A percentile compares a stretch with the other conserved stretches of the same genome.
phyloP scores from a whole-genome alignment of 2,797 vertebrate genomes.

The Helicolenus hilgendorfi region DNA sequence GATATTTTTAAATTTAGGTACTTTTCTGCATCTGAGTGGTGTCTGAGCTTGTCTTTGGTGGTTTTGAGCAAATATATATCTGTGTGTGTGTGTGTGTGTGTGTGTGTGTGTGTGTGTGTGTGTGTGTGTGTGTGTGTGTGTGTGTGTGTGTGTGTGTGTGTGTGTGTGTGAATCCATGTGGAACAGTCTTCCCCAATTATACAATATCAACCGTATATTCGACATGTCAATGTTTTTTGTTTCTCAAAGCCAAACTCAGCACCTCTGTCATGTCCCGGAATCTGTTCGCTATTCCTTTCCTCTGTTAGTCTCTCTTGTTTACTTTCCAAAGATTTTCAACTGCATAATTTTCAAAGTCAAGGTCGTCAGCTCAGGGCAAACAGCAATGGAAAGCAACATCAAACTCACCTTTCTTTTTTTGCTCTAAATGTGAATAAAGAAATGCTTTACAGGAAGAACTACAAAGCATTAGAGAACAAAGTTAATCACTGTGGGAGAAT shows the following conservation, averaged over 20 bases:
- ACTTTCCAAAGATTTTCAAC: conserved; percentile 62
- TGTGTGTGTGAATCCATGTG: neutral
- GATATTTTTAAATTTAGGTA: conserved; percentile 15
- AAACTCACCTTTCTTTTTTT: conserved; percentile 62
- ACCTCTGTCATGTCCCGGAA: conserved; percentile 49
- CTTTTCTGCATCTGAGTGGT: neutral
- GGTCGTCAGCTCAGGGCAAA: conserved; percentile 64
- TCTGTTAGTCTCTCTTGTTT: conserved; percentile 60
- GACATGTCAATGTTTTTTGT: conserved; percentile 29
- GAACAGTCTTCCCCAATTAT: neutral
- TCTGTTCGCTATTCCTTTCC: conserved; percentile 40
- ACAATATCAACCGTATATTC: conserved; percentile 26
- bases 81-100: neutral
- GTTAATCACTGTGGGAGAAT: conserved; percentile 79
- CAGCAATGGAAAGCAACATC: conserved; percentile 57
- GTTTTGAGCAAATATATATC: neutral
- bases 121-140: neutral
- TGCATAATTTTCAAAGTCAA: conserved; percentile 73
- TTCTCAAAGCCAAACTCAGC: conserved; percentile 51
- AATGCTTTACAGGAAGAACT: conserved; percentile 64
- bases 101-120: neutral
- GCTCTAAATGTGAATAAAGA: conserved; percentile 28
- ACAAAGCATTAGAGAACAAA: conserved; percentile 77
- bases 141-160: neutral
- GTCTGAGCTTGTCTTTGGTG: neutral